Conservation (phyloP, 2,797 vertebrate species). For the Pangasius mekongensis region DNA sequence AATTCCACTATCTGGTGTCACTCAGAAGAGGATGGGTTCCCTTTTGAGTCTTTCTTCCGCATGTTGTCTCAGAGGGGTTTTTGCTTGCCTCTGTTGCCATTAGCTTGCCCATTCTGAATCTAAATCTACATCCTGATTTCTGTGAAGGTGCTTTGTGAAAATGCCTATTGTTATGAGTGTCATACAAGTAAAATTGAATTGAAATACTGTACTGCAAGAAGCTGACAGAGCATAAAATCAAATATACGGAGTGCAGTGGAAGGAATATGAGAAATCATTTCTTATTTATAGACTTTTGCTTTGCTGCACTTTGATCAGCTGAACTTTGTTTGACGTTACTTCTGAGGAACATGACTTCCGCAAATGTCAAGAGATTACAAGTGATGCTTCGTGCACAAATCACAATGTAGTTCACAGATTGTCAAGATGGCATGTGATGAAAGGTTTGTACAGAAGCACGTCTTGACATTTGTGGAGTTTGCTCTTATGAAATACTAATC, state of each 20-base stretch:
- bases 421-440: conserved; percentile 25
- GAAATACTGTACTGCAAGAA: conserved; percentile 32
- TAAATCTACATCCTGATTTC: not conserved
- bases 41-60: not conserved
- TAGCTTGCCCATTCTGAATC: no score
- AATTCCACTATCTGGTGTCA: not conserved
- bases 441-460: conserved; percentile 22
- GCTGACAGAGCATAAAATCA: conserved; percentile 22
- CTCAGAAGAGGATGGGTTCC: not conserved
- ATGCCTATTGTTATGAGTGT: not conserved
- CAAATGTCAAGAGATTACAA: conserved; percentile 35
- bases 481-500: conserved; percentile 32
- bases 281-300: conserved; percentile 38
- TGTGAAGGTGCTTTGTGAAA: not conserved
- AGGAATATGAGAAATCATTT: conserved; percentile 32
- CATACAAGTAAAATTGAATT: not conserved
- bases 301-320: conserved; percentile 35
- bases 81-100: not conserved
- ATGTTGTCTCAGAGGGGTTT: not conserved
- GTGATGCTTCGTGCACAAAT: conserved; percentile 21
- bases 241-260: not conserved
- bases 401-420: conserved; percentile 3
- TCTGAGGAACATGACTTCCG: conserved; percentile 25
- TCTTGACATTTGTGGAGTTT: conserved; percentile 39
- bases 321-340: conserved; percentile 23